Evolutionary conservation across 2,113 vertebrate species (phyloP), one percentile per base, ranked within the genome.

Genomic region (Brachirus orientalis): DNA sequence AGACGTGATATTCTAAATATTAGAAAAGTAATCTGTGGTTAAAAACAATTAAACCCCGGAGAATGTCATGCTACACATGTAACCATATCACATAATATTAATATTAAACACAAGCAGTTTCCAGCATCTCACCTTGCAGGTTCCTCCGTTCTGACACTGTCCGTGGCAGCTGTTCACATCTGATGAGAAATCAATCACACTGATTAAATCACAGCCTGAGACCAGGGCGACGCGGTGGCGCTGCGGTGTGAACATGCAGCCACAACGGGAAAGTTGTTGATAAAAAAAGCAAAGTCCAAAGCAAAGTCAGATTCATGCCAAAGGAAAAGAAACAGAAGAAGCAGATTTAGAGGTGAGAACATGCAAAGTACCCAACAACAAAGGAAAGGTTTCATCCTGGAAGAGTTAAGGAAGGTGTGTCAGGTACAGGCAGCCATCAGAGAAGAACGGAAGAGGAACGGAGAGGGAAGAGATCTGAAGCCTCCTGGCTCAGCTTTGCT

Each of bases 71-170:
- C 5, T 28, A 28, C 22, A 28, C 22, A 28, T 28, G 22, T 3
- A 2, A 28, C 5, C 28, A 28, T 28, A 28, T 28, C 3, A 28
- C 28, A 3, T 28, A n/a, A n/a, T n/a, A n/a, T n/a, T n/a, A n/a
- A n/a, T n/a, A n/a, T n/a, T n/a, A n/a, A n/a, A n/a, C n/a, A n/a
- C n/a, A n/a, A n/a, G 8, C 35, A 12, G 1, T 1, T 20, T 10
- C 9, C n/a, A 40, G 18, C 28, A 6, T 43, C 76, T 86, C 87
- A 98, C 97, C 95, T 95, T 95, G 83, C 97, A 99, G 59, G 92
- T 94, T 1, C 94, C 97, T 48, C 96, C 95, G 1, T 98, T 95
- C 85, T 95, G 95, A 88, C 97, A 99, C 87, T 97, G 96, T 14
- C 95, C 95, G 0, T 92, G 93, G 74, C 97, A 99, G 74, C 94